Base-by-base conservation (phyloP, 2,113 vertebrate genomes). In the Ardeotis arabs region DNA sequence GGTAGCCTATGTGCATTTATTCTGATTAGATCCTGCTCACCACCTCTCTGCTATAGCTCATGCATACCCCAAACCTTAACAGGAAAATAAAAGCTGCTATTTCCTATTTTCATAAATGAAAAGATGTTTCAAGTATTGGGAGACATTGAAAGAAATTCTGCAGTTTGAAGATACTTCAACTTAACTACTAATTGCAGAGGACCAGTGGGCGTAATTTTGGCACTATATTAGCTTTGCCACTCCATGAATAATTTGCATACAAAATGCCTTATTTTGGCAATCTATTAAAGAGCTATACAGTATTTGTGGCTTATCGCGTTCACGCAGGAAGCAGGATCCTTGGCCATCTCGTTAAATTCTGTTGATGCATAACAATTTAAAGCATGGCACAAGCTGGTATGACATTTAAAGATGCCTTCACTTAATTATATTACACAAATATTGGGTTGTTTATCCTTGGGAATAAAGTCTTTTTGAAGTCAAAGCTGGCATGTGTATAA, bases 211-310 rank as follows among this genome's bases (percentile, higher is more conserved):
- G 98, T 97, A 97, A 97, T 98, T 97, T 98, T 98, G 98, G 99
- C 99, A 99, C 98, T 98, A 98, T 98, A 99, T 99, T 99, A 99
- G 99, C 99, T 99, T 99, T 99, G 99, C 99, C 99, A 99, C 99
- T 99, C 99, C 99, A 99, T 99, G 98, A 99, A 98, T 98, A 99
- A 99, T 99, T 99, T 99, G 99, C 99, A 99, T 99, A 99, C 99
- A 99, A 99, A 99, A 99, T 99, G 99, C 99, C 99, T 99, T 99
- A 99, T 99, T 99, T 99, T 99, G 99, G 99, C 99, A 99, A 99
- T 99, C 99, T 99, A 99, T 99, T 99, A 99, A 99, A 99, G 99
- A 99, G 98, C 99, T 99, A 98, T 98, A 99, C 99, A 99, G 99
- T 99, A 99, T 99, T 99, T 99, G 98, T 98, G 98, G 99, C 99